phyloP scores from a whole-genome alignment of 1,140 invertebrate species.

The Goniozus legneri region DNA sequence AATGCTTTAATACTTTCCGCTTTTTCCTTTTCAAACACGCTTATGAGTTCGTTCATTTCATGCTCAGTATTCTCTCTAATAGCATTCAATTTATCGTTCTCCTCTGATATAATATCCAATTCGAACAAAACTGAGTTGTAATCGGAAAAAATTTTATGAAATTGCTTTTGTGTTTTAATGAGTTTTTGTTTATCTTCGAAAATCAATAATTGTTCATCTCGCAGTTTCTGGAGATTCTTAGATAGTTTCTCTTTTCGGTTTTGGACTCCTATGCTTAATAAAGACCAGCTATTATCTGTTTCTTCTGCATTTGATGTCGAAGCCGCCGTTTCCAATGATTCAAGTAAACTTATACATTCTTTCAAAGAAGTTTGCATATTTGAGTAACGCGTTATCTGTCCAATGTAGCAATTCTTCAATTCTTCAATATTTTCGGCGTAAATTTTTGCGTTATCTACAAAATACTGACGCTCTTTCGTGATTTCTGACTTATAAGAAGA shows the following conservation, averaged over 20 bases:
- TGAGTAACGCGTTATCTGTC: constrained; percentile 19
- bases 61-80: constrained; percentile 9
- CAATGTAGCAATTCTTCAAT: constrained; percentile 31
- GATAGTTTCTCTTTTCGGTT: constrained; percentile 16
- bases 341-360: constrained; percentile 21
- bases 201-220: constrained; percentile 25
- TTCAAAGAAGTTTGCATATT: constrained; percentile 27
- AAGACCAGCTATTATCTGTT: background rate
- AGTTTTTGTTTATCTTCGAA: constrained; percentile 27
- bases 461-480: constrained; percentile 27
- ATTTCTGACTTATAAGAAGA: constrained; percentile 32
- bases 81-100: constrained; percentile 27
- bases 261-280: background rate
- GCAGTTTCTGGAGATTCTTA: constrained; percentile 19
- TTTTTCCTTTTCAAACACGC: constrained; percentile 1
- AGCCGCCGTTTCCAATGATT: constrained; percentile 12
- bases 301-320: constrained; percentile 1
- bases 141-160: constrained; percentile 39
- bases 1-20: background rate
- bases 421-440: constrained; percentile 51
- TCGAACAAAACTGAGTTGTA: constrained; percentile 32
- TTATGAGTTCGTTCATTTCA: constrained; percentile 14
- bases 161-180: constrained; percentile 32
- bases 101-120: constrained; percentile 29
- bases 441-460: constrained; percentile 46